A percentile compares a stretch with the other conserved stretches of the same genome.
Evolutionary conservation across 1,140 invertebrate genomes (phyloP).

Genomic region (Oppia nitens): DNA sequence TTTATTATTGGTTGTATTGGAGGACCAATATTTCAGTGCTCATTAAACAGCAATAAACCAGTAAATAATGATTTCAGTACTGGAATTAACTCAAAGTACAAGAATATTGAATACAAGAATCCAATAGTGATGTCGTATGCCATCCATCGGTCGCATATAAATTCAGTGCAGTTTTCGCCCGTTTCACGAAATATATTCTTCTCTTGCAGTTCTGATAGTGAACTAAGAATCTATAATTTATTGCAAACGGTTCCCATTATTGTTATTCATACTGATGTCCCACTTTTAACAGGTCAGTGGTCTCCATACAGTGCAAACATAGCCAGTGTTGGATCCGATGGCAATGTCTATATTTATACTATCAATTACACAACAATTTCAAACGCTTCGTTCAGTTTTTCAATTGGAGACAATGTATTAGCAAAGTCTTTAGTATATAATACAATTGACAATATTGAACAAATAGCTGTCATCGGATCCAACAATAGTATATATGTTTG

Average conservation of each 20-base stretch:
- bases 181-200: constrained; percentile 19
- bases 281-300: constrained; percentile 14
- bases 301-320: constrained; percentile 11
- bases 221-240: constrained; percentile 17
- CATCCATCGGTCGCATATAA: constrained; percentile 15
- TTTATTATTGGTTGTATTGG: constrained; percentile 19
- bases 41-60: constrained; percentile 13
- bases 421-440: neutral
- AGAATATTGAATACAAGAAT: constrained; percentile 5
- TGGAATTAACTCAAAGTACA: neutral
- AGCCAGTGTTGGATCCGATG: neutral
- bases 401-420: neutral
- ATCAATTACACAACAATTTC: neutral
- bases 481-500: neutral
- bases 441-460: neutral
- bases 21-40: constrained; percentile 20
- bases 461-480: neutral
- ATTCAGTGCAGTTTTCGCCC: constrained; percentile 15
- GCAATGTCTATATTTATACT: neutral
- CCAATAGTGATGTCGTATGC: constrained; percentile 17
- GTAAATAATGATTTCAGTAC: constrained; percentile 11
- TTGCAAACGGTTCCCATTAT: constrained; percentile 15
- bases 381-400: neutral
- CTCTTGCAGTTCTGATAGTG: constrained; percentile 17
- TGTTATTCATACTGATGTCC: constrained; percentile 8